Evolutionary conservation across 2,888 invertebrate genomes (phyloP), one percentile per base, ranked within the genome.

Genomic region (Eupithecia centaureata): DNA sequence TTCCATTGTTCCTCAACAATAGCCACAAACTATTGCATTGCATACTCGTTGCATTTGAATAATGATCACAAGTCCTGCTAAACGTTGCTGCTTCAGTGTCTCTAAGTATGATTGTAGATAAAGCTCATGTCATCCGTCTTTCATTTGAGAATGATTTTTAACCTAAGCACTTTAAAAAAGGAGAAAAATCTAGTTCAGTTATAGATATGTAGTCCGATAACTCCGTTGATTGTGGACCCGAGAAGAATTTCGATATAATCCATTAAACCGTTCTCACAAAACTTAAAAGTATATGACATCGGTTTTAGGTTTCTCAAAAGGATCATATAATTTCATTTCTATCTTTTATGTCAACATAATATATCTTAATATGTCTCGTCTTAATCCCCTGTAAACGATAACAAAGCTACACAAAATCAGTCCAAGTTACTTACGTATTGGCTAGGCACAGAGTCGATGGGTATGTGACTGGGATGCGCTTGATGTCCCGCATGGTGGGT

Each of bases 371-470:
- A 10, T 8, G 18, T 22, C 22, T 47, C 1, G 18, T 47, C 42
- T 47, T 47, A 10, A 47, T 22, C 12, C 3, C 22, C 22, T 47
- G 18, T 47, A 22, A 47, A 47, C 10, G 12, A 47, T 47, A 42
- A 10, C 18, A 47, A 22, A 4, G 22, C 22, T 47, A 22, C 12
- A 12, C 22, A 47, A 47, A 47, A 47, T 10, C 0, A 47, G 18
- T 47, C 4, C 22, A 12, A 12, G 10, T 52, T 65, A 89, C 92
- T 91, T 75, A 92, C 93, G 82, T 92, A 93, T 92, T 92, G 93
- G 88, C 87, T 92, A 86, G 91, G 91, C 85, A 91, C 92, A 64
- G 91, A 88, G 78, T 91, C 92, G 80, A 92, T 90, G 76, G 91
- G 93, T 83, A 91, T 86, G 79, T 89, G 93, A 70, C 86, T 82